Evolutionary conservation across 2,113 vertebrate species (phyloP).

Genomic region (Pollachius pollachius): DNA sequence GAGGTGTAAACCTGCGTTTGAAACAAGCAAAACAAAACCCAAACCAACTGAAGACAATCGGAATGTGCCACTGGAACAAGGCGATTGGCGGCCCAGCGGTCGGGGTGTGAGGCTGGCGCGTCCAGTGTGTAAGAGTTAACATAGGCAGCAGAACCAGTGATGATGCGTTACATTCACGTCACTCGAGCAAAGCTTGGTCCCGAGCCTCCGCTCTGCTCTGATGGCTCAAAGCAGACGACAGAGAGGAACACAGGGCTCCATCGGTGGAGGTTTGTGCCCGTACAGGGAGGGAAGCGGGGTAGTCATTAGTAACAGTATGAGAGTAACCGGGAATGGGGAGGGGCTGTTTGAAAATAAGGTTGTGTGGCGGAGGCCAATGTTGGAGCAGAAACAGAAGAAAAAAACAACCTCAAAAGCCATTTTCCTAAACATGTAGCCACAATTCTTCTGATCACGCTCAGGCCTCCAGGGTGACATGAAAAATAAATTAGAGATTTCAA

Average conservation of each 20-base stretch:
- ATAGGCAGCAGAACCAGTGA: neutral
- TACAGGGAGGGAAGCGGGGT: neutral
- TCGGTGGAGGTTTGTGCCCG: neutral
- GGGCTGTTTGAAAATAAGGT: no score
- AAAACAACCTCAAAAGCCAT: no score
- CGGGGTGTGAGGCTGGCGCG: slow-evolving; percentile 33
- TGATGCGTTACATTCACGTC: slow-evolving; percentile 36
- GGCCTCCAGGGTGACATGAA: no score
- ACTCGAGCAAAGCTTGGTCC: slow-evolving; percentile 10
- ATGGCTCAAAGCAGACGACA: neutral
- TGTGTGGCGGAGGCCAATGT: no score
- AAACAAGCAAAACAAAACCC: neutral
- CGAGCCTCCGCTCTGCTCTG: neutral
- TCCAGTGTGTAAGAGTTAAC: slow-evolving; percentile 41
- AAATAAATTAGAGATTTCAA: no score
- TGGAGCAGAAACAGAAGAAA: no score
- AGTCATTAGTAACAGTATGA: neutral
- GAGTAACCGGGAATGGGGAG: no score
- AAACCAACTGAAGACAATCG: neutral
- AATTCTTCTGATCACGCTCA: no score
- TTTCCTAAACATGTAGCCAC: no score
- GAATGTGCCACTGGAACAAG: no score
- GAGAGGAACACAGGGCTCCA: neutral
- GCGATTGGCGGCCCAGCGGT: neutral
- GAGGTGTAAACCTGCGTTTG: neutral